Conservation (phyloP, 2,888 invertebrate genomes). For the Synergus itoensis region DNA sequence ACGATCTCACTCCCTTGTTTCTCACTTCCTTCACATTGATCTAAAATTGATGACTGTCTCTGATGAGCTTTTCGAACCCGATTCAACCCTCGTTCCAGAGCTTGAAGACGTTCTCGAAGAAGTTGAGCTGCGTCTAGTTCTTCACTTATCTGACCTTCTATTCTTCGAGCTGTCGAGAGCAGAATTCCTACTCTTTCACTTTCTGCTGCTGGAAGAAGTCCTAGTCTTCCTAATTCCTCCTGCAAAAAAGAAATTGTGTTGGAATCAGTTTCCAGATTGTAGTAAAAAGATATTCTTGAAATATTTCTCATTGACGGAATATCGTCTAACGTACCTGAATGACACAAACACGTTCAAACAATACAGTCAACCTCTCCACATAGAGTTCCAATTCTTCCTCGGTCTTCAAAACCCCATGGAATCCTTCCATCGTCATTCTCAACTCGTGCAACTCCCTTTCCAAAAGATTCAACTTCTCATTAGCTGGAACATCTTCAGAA, state of each 20-base stretch:
- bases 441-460: conserved; percentile 89
- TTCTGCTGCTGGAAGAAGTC: conserved; percentile 85
- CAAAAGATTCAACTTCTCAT: conserved; percentile 86
- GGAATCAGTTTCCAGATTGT: not conserved
- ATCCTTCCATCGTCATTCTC: conserved; percentile 83
- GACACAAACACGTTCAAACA: conserved; percentile 86
- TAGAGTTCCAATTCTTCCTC: conserved; percentile 91
- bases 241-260: conserved; percentile 80
- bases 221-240: conserved; percentile 88
- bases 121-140: conserved; percentile 88
- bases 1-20: conserved; percentile 88
- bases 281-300: not conserved
- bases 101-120: conserved; percentile 86
- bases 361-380: conserved; percentile 88
- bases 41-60: conserved; percentile 80
- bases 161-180: conserved; percentile 84
- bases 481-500: conserved; percentile 86
- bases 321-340: conserved; percentile 81
- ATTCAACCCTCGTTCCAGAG: conserved; percentile 86
- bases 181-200: conserved; percentile 88
- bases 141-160: conserved; percentile 87
- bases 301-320: not conserved
- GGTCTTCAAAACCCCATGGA: conserved; percentile 89
- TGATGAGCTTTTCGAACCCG: conserved; percentile 85
- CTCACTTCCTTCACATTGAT: conserved; percentile 86